A percentile compares a stretch with the other conserved stretches of the same genome.
phyloP scores from a whole-genome alignment of 2,888 invertebrate genomes.

The Leptopterna dolabrata region DNA sequence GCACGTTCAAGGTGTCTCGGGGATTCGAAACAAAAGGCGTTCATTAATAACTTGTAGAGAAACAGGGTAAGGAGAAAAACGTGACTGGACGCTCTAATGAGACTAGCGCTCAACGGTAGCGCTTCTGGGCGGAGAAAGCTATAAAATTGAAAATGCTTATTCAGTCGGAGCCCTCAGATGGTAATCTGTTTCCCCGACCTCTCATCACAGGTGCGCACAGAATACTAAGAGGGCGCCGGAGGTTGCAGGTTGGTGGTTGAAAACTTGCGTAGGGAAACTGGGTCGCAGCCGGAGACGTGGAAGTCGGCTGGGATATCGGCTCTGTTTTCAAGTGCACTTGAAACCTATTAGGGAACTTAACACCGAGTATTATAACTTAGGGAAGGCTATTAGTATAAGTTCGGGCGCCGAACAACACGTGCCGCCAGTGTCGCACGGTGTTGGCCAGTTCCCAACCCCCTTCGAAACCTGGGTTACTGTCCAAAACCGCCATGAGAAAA shows the following conservation, averaged over 20 bases:
- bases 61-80: conserved; percentile 11
- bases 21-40: neutral
- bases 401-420: too few relatives aligned
- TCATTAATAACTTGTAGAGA: conserved; percentile 11
- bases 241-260: neutral
- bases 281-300: neutral
- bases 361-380: too few relatives aligned
- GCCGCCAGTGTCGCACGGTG: too few relatives aligned
- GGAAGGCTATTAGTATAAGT: too few relatives aligned
- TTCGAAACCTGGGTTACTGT: too few relatives aligned
- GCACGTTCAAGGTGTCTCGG: neutral
- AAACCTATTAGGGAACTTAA: neutral
- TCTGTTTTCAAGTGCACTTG: neutral
- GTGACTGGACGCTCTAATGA: neutral
- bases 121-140: neutral
- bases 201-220: neutral
- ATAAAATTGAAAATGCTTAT: conserved; percentile 6
- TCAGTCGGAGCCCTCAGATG: neutral
- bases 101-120: neutral
- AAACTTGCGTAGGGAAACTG: neutral
- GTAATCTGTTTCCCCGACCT: neutral
- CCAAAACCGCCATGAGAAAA: too few relatives aligned
- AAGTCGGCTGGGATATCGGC: neutral
- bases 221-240: neutral
- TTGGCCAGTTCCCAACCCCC: too few relatives aligned